phyloP scores from a whole-genome alignment of 1,140 invertebrate species.

The honey bee (Apis mellifera) region DNA sequence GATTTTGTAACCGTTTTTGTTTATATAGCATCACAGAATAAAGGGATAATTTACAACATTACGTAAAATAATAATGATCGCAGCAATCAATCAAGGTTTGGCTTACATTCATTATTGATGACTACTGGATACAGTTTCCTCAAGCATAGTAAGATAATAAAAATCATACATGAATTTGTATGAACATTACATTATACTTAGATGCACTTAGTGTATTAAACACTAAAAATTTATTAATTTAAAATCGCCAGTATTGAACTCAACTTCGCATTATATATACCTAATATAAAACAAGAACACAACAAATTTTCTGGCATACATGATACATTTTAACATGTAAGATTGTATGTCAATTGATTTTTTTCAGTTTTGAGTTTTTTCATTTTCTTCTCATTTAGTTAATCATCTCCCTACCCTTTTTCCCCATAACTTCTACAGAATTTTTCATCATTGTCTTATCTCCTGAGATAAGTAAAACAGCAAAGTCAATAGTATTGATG shows the following conservation, averaged over 20 bases:
- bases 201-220: conserved; percentile 49
- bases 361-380: conserved; percentile 52
- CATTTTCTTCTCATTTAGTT: conserved; percentile 51
- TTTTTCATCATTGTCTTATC: conserved; percentile 50
- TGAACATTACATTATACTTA: conserved; percentile 38
- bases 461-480: conserved; percentile 58
- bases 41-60: conserved; percentile 47
- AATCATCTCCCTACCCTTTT: conserved; percentile 60
- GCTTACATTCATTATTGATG: conserved; percentile 68
- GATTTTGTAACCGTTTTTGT: conserved; percentile 1
- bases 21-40: conserved; percentile 42
- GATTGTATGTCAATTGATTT: conserved; percentile 73
- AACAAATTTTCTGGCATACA: conserved; percentile 79
- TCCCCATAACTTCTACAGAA: conserved; percentile 56
- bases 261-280: conserved; percentile 71
- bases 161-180: conserved; percentile 47
- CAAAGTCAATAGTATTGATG: conserved; percentile 64
- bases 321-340: conserved; percentile 80
- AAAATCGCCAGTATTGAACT: conserved; percentile 71
- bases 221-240: conserved; percentile 61
- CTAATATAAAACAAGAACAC: conserved; percentile 81
- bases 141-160: conserved; percentile 34
- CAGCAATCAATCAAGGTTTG: conserved; percentile 50
- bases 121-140: conserved; percentile 44
- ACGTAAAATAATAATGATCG: conserved; percentile 55